Conservation (phyloP, 2,113 vertebrate species). For the Melanerpes formicivorus region DNA sequence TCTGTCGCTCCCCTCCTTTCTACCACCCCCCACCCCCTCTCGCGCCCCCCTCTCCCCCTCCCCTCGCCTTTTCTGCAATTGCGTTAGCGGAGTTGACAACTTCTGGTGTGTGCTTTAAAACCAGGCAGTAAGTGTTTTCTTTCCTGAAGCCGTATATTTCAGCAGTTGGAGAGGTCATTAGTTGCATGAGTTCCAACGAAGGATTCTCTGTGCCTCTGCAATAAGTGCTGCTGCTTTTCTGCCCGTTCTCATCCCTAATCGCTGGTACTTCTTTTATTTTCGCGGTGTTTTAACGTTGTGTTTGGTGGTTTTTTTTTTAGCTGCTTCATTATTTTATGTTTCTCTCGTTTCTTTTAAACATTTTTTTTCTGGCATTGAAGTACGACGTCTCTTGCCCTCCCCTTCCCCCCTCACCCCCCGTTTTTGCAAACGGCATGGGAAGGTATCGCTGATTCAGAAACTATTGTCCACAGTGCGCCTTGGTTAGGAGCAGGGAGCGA, state of each 20-base stretch:
- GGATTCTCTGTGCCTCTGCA: conserved; percentile 60
- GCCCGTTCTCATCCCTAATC: conserved; percentile 10
- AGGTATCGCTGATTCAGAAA: conserved; percentile 66
- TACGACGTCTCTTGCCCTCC: background rate
- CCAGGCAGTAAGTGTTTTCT: background rate
- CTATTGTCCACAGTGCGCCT: conserved; percentile 55
- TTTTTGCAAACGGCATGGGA: conserved; percentile 42
- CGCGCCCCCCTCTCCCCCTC: background rate
- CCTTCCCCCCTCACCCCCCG: background rate
- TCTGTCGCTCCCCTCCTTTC: background rate
- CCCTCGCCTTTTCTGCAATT: background rate
- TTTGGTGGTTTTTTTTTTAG: background rate
- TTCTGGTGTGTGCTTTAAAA: conserved; percentile 53
- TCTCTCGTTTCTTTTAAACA: background rate
- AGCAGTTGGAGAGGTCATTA: conserved; percentile 77
- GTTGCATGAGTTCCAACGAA: conserved; percentile 70
- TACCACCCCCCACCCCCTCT: background rate
- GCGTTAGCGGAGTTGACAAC: conserved; percentile 71
- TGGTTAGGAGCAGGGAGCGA: conserved; percentile 45
- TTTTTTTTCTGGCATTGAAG: background rate
- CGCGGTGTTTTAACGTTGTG: conserved; percentile 46
- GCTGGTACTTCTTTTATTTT: conserved; percentile 55
- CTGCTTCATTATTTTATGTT: background rate
- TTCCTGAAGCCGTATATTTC: conserved; percentile 59
- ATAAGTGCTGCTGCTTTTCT: conserved; percentile 57